Evolutionary conservation across 2,113 vertebrate genomes (phyloP).

Genomic region (Cephalopterus ornatus): DNA sequence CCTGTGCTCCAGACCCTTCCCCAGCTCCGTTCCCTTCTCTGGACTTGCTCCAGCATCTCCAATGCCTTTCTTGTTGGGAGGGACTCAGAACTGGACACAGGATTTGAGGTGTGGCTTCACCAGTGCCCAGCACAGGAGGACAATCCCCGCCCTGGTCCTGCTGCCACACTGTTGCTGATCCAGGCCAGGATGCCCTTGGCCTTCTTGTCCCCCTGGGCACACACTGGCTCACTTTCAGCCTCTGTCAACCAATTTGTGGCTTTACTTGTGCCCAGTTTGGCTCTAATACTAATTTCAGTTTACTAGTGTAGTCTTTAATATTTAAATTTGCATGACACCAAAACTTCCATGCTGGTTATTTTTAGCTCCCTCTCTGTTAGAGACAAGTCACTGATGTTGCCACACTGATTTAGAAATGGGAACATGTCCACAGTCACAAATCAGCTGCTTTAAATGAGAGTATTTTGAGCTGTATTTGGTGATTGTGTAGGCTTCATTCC

Average conservation of each 20-base stretch:
- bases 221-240: background rate
- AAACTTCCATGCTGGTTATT: background rate
- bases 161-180: background rate
- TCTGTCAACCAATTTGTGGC: background rate
- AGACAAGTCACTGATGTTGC: background rate
- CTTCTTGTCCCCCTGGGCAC: background rate
- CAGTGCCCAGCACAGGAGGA: background rate
- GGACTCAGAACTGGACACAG: background rate
- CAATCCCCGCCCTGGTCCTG: background rate
- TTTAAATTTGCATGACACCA: background rate
- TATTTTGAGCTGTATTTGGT: background rate
- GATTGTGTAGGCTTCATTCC: background rate
- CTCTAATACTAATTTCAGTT: background rate
- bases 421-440: background rate
- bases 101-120: background rate
- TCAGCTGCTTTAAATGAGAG: background rate
- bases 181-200: background rate
- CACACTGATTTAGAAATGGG: background rate
- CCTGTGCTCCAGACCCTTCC: background rate
- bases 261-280: background rate
- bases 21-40: fast-evolving
- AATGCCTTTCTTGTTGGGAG: background rate
- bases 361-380: background rate
- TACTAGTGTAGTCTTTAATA: background rate
- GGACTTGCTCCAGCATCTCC: background rate